Percentiles rank a stretch among this genome's conserved stretches.
phyloP scores from a whole-genome alignment of 2,113 vertebrate species.

The Pygoscelis adeliae region DNA sequence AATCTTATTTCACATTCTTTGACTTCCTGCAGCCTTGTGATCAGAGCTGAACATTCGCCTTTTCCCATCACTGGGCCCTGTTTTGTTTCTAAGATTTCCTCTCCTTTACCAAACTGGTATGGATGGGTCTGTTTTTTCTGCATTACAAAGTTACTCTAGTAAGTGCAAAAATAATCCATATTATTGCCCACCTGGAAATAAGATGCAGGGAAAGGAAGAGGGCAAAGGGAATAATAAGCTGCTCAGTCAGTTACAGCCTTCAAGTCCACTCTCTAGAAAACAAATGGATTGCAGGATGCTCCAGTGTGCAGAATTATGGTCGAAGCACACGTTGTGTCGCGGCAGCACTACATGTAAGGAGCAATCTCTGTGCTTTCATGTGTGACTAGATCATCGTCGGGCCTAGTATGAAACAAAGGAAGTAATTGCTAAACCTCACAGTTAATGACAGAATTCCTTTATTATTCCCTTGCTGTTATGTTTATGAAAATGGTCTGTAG shows the following conservation, averaged over 20 bases:
- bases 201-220: background rate
- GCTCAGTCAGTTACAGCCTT: background rate
- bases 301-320: background rate
- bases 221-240: background rate
- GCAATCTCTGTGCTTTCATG: background rate
- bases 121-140: background rate
- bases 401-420: background rate
- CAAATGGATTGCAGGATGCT: background rate
- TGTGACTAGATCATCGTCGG: background rate
- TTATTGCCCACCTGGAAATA: background rate
- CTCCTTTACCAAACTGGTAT: background rate
- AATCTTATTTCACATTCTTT: background rate
- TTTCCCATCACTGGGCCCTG: background rate
- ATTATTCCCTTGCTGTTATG: background rate
- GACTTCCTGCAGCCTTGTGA: background rate
- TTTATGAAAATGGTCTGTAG: background rate
- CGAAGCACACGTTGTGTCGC: accelerated
- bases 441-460: background rate
- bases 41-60: background rate
- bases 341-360: background rate
- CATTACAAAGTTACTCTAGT: background rate
- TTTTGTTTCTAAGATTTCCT: background rate
- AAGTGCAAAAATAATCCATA: background rate
- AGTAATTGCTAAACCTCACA: background rate
- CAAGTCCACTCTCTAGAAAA: background rate